Conservation (phyloP, 2,888 invertebrate genomes). For the Graphium colonna region DNA sequence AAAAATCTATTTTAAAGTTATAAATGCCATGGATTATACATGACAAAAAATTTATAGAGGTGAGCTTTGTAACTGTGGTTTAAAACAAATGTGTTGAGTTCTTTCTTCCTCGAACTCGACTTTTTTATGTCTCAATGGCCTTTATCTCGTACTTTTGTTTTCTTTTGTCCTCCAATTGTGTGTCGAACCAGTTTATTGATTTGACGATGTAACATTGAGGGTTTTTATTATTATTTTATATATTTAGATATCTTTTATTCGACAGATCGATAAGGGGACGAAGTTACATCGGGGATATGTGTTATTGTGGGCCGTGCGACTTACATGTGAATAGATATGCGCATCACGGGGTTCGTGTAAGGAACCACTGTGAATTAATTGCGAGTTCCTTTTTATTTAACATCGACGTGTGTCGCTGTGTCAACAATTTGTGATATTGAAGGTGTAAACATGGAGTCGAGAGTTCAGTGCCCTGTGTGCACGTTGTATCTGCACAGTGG, state of each 20-base stretch:
- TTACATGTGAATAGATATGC: conserved; percentile 67
- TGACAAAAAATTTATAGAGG: conserved; percentile 57
- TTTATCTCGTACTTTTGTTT: conserved; percentile 77
- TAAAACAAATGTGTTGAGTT: conserved; percentile 46
- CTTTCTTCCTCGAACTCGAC: conserved; percentile 55
- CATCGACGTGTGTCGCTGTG: conserved; percentile 35
- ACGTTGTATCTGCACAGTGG: conserved; percentile 91
- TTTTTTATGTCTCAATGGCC: conserved; percentile 78
- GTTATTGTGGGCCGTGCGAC: conserved; percentile 59
- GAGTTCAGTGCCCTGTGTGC: conserved; percentile 89
- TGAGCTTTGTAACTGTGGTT: conserved; percentile 42
- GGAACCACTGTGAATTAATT: conserved; percentile 51
- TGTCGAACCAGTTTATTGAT: conserved; percentile 62
- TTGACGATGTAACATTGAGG: conserved; percentile 46
- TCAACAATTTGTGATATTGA: conserved; percentile 28
- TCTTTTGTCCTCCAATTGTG: conserved; percentile 73
- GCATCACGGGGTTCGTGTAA: conserved; percentile 61
- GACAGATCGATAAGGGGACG: conserved; percentile 74
- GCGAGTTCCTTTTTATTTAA: conserved; percentile 50
- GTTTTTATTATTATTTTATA: conserved; percentile 43
- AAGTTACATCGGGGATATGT: conserved; percentile 63
- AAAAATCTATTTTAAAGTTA: conserved; percentile 46
- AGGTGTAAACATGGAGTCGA: conserved; percentile 58
- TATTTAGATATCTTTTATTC: conserved; percentile 63
- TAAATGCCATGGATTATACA: conserved; percentile 64